Base-by-base conservation (phyloP, 2,888 invertebrate species). In the Myopa tessellatipennis region DNA sequence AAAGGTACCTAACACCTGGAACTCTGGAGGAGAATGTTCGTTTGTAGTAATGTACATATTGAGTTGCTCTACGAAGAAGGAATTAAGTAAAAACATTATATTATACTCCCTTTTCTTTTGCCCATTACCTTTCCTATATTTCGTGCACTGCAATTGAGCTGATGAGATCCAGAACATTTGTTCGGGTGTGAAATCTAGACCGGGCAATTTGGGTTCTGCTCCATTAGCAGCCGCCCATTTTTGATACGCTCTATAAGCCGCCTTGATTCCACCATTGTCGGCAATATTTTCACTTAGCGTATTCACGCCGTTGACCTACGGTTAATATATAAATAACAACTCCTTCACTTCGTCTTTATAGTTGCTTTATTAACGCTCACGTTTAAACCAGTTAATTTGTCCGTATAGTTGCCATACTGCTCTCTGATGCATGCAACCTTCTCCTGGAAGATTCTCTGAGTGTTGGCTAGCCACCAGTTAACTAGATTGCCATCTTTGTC, bases 321-420 rank as follows among this genome's bases (percentile, higher is more conserved):
- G 55, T 55, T 14, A 16, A 55, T 5, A 16, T 1, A n/a, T 3
- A 55, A 1, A 55, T 55, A 38, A 12, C 10, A n/a, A 55, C 45
- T 69, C 38, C 10, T 40, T 50, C 71, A 12, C 63, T 73, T 50
- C 18, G 68, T 65, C 34, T 4, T n/a, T 34, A 5, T 52, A 68
- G 76, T 68, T 8, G 8, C 36, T 18, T 26, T 69, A 6, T 40
- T 52, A 14, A 12, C 34, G 74, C 83, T 81, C 81, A 87, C 88
- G 79, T 85, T 84, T 26, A 96, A 88, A 71, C 91, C 92, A 4
- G 96, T 93, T 88, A 94, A 93, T 52, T 92, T 92, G 5, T 95
- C 95, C 0, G 95, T 95, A 87, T 95, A 98, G 89, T 97, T 97
- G 78, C 95, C 95, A 86, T 98, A 98, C 88, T 98, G 98, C 82